Evolutionary conservation across 2,113 vertebrate genomes (phyloP), one percentile per base, ranked within the genome.

Genomic region (Hippopotamus amphibius): DNA sequence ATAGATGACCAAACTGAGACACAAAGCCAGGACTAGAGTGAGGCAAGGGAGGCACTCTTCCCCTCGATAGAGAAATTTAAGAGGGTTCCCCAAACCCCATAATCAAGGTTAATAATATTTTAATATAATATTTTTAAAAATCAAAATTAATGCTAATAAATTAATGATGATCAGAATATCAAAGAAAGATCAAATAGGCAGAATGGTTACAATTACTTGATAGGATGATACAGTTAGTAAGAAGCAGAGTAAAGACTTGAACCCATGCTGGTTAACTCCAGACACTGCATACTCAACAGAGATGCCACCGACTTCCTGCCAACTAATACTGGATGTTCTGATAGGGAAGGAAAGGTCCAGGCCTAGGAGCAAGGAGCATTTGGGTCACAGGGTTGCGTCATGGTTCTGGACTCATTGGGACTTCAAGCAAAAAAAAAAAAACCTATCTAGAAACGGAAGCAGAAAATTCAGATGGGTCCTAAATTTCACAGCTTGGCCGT

Each of bases 61-160:
- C 88, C 41, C 24, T 90, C 30, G 13, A 11, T 48, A 72, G 53
- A 94, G 46, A 95, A 90, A 71, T 59, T 26, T 63, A 55, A 66
- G 43, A 41, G 16, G 26, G 30, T 90, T 33, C 46, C 21, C 55
- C 88, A 91, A 68, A 3, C 59, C 68, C 68, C n/a, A 13, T 71
- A 61, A 59, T 91, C 46, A 85, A 77, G 61, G 61, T 61, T 21
- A 61, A n/a, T 83, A 84, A 79, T 43, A 92, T 68, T 93, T 72
- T 81, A 88, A 71, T 48, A 8, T 53, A 59, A 48, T 79, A 61
- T 55, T 94, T 94, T 28, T 33, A 28, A 79, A 88, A 91, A 53
- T 76, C 5, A 86, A 79, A 96, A 68, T 76, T 43, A 89, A n/a
- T 63, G 55, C 41, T 79, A 89, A 88, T 87, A 88, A 66, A 48